phyloP scores from a whole-genome alignment of 1,140 invertebrate species.

The fruit fly (Drosophila melanogaster) region DNA sequence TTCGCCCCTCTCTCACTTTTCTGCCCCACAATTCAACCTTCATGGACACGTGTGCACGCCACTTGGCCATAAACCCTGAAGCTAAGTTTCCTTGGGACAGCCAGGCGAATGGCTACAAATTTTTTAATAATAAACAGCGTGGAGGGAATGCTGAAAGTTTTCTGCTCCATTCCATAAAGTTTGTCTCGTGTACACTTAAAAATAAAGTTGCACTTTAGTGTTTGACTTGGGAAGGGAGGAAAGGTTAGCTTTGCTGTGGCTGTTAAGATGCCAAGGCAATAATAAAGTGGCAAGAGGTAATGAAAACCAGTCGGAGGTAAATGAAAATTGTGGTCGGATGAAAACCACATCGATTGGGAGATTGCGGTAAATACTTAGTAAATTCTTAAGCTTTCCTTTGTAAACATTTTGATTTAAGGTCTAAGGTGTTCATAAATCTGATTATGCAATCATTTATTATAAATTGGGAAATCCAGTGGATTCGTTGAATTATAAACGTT shows the following conservation, averaged over 20 bases:
- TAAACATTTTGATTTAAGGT: no score
- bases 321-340: neutral
- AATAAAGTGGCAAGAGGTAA: conserved; percentile 38
- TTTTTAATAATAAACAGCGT: conserved; percentile 76
- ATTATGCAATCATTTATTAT: no score
- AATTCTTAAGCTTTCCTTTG: no score
- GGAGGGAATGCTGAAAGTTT: conserved; percentile 43
- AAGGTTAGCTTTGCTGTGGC: conserved; percentile 12
- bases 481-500: no score
- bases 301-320: conserved; percentile 21
- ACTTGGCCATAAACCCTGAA: conserved; percentile 58
- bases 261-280: conserved; percentile 33
- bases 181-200: conserved; percentile 66
- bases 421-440: no score
- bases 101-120: conserved; percentile 69
- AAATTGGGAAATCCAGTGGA: no score
- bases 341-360: conserved; percentile 16
- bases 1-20: neutral
- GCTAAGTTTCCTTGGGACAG: conserved; percentile 55
- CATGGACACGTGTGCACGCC: conserved; percentile 58
- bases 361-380: no score
- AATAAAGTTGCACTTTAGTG: conserved; percentile 64
- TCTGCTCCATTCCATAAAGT: conserved; percentile 58
- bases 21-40: neutral
- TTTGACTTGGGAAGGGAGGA: neutral